A percentile compares a stretch with the other conserved stretches of the same genome.
These are phyloP conservation scores for Graphium colonna DNA, from an alignment of 2,888 invertebrate genomes.

Conservation along the genomic window DNA sequence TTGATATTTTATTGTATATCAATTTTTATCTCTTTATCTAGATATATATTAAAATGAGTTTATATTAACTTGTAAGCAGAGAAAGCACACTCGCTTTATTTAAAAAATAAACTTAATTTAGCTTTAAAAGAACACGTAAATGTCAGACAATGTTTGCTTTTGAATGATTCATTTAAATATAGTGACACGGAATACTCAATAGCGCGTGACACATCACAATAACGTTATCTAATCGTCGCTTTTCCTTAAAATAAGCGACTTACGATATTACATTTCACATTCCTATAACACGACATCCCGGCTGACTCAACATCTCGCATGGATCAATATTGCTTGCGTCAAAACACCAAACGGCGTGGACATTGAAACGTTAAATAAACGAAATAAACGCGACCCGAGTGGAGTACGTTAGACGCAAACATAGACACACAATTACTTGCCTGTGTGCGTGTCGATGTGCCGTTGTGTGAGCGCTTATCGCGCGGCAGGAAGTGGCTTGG, in stretches of 20 bases:
- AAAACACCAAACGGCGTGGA: conserved; percentile 22
- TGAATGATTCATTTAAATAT: conserved; percentile 13
- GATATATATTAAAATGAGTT: background rate
- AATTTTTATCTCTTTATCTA: too few relatives aligned
- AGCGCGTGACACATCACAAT: conserved; percentile 10
- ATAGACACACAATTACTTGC: conserved; percentile 28
- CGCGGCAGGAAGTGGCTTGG: conserved; percentile 74
- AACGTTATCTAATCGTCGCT: conserved; percentile 15
- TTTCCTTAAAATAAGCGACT: background rate
- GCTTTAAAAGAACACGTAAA: too few relatives aligned
- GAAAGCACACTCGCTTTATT: background rate
- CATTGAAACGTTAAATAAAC: conserved; percentile 28
- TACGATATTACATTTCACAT: conserved; percentile 6
- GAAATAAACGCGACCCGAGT: conserved; percentile 37
- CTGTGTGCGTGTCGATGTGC: conserved; percentile 46
- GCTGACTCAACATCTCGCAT: conserved; percentile 8
- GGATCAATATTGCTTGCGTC: conserved; percentile 21
- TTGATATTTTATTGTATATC: too few relatives aligned
- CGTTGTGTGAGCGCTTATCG: conserved; percentile 67
- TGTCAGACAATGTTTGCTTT: conserved; percentile 1
- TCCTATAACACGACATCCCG: conserved; percentile 10
- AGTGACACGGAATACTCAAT: conserved; percentile 6
- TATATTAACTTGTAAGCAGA: background rate
- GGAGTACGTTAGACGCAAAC: conserved; percentile 38
- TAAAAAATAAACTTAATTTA: too few relatives aligned